A percentile compares a stretch with the other conserved stretches of the same genome.
These are phyloP conservation scores for Phalloptychus januarius DNA, from an alignment of 2,797 vertebrate genomes.

Conservation along the genomic window DNA sequence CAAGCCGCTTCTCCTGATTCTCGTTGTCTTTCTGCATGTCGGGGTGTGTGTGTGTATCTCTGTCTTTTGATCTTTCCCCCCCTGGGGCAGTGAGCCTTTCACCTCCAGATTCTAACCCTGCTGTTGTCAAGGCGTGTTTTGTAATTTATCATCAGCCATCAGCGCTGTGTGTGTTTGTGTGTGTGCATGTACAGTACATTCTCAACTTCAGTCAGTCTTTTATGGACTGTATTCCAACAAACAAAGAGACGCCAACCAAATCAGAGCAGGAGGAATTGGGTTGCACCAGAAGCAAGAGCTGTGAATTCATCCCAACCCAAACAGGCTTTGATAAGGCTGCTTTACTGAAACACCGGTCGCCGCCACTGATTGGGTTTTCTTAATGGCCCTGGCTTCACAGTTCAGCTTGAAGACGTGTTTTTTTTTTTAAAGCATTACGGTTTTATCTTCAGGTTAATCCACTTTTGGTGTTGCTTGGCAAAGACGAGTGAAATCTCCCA, in stretches of 20 bases:
- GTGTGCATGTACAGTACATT: slow-evolving; percentile 50
- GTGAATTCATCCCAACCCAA: slow-evolving; percentile 43
- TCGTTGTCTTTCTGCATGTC: slow-evolving; percentile 40
- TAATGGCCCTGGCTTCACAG: not conserved
- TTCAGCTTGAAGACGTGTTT: not conserved
- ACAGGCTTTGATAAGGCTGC: slow-evolving; percentile 9
- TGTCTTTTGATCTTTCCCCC: slow-evolving; percentile 60
- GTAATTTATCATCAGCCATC: slow-evolving; percentile 61
- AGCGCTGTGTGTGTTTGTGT: not conserved
- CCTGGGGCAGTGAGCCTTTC: slow-evolving; percentile 54
- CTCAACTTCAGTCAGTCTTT: slow-evolving; percentile 60
- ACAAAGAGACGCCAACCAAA: slow-evolving; percentile 47
- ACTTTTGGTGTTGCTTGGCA: slow-evolving; percentile 47
- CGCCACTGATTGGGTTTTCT: not conserved
- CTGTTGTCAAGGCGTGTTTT: slow-evolving; percentile 68
- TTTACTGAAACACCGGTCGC: not conserved
- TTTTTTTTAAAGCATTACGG: not conserved
- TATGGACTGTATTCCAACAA: slow-evolving; percentile 39
- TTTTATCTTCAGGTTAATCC: slow-evolving; percentile 42
- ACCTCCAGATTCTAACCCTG: slow-evolving; percentile 59
- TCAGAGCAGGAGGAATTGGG: slow-evolving; percentile 44
- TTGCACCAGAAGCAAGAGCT: slow-evolving; percentile 45
- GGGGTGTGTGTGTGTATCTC: slow-evolving; percentile 7
- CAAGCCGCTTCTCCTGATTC: slow-evolving; percentile 71
- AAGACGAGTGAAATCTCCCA: slow-evolving; percentile 59